These are phyloP conservation scores for Erannis defoliaria DNA, from an alignment of 2,888 invertebrate genomes.

Conservation along the genomic window DNA sequence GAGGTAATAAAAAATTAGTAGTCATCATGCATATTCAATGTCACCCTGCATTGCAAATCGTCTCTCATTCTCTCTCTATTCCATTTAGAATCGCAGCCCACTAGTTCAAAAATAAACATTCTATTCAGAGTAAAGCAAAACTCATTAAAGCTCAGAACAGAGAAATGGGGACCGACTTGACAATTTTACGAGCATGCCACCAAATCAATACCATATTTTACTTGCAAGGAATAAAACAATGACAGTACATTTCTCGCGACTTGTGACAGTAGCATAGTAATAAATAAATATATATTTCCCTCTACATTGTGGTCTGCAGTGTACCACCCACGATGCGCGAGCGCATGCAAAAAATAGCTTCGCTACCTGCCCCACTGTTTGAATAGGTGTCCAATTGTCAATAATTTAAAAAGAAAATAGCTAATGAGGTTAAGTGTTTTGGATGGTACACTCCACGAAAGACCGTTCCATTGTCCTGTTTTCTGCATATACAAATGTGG, in stretches of 20 bases:
- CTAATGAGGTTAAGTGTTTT: slow-evolving; percentile 27
- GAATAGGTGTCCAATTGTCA: slow-evolving; percentile 49
- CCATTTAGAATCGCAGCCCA: neutral
- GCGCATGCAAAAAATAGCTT: slow-evolving; percentile 62
- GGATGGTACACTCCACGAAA: neutral
- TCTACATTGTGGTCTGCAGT: slow-evolving; percentile 52
- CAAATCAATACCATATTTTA: slow-evolving; percentile 35
- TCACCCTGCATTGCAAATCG: too few relatives aligned
- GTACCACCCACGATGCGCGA: slow-evolving; percentile 60
- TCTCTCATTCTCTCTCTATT: neutral
- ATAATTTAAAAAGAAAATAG: slow-evolving; percentile 44
- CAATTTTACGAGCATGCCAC: slow-evolving; percentile 21
- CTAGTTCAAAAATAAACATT: neutral
- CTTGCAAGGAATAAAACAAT: slow-evolving; percentile 30
- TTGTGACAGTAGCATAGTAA: slow-evolving; percentile 58
- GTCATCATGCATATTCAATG: too few relatives aligned
- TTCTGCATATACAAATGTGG: too few relatives aligned
- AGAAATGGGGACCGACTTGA: slow-evolving; percentile 8
- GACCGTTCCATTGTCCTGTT: too few relatives aligned
- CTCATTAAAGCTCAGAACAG: slow-evolving; percentile 9
- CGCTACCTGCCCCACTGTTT: slow-evolving; percentile 53
- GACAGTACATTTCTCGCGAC: slow-evolving; percentile 45
- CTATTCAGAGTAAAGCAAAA: neutral
- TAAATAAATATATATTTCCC: slow-evolving; percentile 61
- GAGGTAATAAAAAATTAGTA: too few relatives aligned